Evolutionary conservation across 2,113 vertebrate species (phyloP).

Genomic region (Lamprologus callipterus): DNA sequence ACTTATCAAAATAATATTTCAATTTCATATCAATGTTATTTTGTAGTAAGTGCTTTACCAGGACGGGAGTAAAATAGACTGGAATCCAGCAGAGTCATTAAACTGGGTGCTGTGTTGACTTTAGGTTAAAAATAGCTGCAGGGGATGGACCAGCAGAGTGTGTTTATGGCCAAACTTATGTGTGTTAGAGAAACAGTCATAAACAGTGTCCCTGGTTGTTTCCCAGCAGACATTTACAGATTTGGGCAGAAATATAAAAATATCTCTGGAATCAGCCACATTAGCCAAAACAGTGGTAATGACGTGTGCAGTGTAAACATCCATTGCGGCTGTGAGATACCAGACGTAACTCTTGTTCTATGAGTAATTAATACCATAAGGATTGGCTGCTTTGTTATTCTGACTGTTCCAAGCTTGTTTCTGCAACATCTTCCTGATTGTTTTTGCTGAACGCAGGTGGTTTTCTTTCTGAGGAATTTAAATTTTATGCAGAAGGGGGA

Average conservation of each 20-base stretch:
- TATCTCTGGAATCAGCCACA: not conserved
- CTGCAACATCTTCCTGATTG: not conserved
- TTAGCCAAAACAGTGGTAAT: not conserved
- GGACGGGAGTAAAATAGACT: not conserved
- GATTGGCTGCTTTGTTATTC: not conserved
- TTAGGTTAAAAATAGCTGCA: slow-evolving; percentile 49
- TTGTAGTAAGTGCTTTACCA: not conserved
- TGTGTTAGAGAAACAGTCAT: not conserved
- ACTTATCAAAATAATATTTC: not conserved
- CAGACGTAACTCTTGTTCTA: not conserved
- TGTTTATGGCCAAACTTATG: not conserved
- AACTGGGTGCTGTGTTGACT: slow-evolving; percentile 18
- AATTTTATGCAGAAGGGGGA: not conserved
- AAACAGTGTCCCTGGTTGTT: not conserved
- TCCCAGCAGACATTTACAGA: not conserved
- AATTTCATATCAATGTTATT: not conserved
- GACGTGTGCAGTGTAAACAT: not conserved
- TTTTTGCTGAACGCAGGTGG: not conserved
- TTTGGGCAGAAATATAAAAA: not conserved
- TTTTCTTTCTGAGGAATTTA: not conserved
- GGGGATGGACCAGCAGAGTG: not conserved
- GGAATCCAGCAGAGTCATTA: slow-evolving; percentile 28
- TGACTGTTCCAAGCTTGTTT: not conserved
- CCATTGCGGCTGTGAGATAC: not conserved
- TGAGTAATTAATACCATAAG: not conserved